These are phyloP conservation scores for Chromobotia macracanthus DNA, from an alignment of 2,797 vertebrate genomes.

Conservation along the genomic window DNA sequence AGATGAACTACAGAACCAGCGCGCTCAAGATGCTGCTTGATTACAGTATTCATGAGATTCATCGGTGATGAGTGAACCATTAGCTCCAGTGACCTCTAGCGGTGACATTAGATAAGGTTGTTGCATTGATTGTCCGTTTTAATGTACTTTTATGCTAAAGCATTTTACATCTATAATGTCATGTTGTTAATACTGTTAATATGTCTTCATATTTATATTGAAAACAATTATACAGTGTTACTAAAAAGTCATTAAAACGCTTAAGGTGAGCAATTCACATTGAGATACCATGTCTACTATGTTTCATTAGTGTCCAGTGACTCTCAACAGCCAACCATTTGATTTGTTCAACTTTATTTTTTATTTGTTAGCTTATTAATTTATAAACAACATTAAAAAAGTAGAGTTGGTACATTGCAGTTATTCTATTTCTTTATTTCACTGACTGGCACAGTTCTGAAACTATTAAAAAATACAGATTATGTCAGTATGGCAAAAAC, in stretches of 20 bases:
- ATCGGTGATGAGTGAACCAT: background rate
- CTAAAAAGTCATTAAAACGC: too few species aligned
- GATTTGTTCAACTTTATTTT: background rate
- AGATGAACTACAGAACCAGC: background rate
- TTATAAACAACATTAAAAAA: background rate
- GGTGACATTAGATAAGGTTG: background rate
- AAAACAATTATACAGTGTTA: too few species aligned
- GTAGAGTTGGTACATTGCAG: background rate
- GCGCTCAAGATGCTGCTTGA: background rate
- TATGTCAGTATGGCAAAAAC: slow-evolving; percentile 41
- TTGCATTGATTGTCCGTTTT: too few species aligned
- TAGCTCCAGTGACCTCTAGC: background rate
- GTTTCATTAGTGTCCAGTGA: background rate
- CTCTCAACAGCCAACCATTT: background rate
- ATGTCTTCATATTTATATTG: too few species aligned
- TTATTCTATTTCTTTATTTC: slow-evolving; percentile 35
- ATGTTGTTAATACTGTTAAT: too few species aligned
- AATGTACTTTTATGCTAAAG: too few species aligned
- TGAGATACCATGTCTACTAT: background rate
- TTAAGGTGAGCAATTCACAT: too few species aligned
- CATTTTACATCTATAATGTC: too few species aligned
- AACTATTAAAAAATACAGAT: slow-evolving; percentile 14
- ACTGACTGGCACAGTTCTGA: slow-evolving; percentile 41
- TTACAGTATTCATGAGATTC: background rate
- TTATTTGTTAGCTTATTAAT: background rate